Percentiles rank a stretch among this genome's conserved stretches.
These are phyloP conservation scores for Crax fasciolata DNA, from an alignment of 2,797 vertebrate genomes.

Conservation along the genomic window DNA sequence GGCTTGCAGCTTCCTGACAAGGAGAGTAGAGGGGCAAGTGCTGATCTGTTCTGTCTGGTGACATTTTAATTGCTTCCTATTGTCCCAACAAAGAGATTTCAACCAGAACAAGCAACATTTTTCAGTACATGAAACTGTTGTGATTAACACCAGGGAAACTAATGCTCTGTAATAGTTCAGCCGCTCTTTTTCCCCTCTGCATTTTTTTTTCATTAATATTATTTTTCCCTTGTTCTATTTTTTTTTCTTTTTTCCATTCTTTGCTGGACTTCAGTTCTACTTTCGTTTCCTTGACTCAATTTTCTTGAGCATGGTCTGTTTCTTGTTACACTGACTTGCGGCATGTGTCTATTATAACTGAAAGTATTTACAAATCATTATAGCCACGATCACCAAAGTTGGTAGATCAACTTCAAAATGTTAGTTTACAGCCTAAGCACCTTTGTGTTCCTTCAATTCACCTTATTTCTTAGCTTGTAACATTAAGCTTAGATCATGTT, in stretches of 20 bases:
- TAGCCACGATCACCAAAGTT: neutral
- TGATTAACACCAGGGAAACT: neutral
- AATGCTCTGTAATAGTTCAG: neutral
- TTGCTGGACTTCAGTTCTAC: neutral
- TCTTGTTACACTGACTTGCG: neutral
- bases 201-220: neutral
- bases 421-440: neutral
- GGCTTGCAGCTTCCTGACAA: neutral
- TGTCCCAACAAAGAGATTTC: neutral
- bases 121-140: neutral
- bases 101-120: neutral
- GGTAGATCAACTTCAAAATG: neutral
- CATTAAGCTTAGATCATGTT: neutral
- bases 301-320: neutral
- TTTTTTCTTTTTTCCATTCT: neutral
- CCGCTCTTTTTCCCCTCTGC: accelerated
- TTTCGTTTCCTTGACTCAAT: neutral
- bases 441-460: neutral
- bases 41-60: neutral
- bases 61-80: neutral
- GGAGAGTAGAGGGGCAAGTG: neutral
- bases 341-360: neutral
- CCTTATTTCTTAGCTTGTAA: neutral
- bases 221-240: neutral
- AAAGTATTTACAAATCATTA: neutral